These are phyloP conservation scores for Pterostichus madidus DNA, from an alignment of 2,888 invertebrate genomes.

Conservation along the genomic window DNA sequence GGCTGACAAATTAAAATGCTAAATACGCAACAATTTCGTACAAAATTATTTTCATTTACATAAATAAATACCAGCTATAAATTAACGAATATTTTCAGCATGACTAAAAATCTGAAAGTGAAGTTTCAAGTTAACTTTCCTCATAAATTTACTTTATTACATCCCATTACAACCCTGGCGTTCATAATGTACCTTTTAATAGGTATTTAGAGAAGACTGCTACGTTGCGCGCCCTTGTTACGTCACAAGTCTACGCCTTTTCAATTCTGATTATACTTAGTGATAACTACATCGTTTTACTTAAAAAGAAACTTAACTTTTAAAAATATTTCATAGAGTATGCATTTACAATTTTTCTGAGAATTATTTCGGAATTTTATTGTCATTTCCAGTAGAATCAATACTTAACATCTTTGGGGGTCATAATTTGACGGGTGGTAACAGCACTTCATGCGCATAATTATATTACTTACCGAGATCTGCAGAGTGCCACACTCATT, in stretches of 20 bases:
- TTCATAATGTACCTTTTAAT: slow-evolving; percentile 44
- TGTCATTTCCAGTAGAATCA: too few species aligned
- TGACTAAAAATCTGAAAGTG: slow-evolving; percentile 35
- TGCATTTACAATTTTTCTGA: too few species aligned
- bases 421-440: too few species aligned
- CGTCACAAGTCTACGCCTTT: not conserved
- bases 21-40: not conserved
- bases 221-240: not conserved
- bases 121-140: slow-evolving; percentile 27
- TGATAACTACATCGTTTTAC: not conserved
- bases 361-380: too few species aligned
- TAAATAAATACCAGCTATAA: slow-evolving; percentile 24
- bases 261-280: slow-evolving; percentile 19
- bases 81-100: not conserved
- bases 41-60: slow-evolving; percentile 18
- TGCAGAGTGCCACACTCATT: too few species aligned
- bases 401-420: too few species aligned
- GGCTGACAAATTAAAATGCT: not conserved
- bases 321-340: not conserved
- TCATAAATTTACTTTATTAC: slow-evolving; percentile 39
- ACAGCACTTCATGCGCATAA: too few species aligned
- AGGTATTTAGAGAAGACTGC: slow-evolving; percentile 12
- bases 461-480: too few species aligned
- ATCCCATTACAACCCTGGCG: slow-evolving; percentile 25
- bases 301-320: not conserved